A percentile compares a stretch with the other conserved stretches of the same genome.
Evolutionary conservation across 2,888 invertebrate genomes (phyloP).

Genomic region (Dynastes hyllus): DNA sequence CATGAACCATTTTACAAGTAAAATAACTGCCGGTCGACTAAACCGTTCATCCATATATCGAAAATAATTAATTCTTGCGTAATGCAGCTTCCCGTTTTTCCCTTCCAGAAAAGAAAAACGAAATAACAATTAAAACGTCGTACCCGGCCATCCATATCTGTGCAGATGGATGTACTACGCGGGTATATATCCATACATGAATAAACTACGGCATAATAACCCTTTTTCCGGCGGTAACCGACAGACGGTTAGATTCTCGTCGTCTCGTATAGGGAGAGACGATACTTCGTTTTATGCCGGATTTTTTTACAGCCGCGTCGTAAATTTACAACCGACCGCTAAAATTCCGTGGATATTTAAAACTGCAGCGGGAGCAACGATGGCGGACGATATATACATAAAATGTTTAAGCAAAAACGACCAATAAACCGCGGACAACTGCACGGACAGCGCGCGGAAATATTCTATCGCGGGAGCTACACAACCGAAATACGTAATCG

Average conservation of each 20-base stretch:
- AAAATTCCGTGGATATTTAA: neutral
- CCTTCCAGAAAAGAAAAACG: no score
- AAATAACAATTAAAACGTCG: no score
- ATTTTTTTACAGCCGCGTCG: neutral
- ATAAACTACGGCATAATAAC: neutral
- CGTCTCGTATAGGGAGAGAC: neutral
- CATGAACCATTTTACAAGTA: no score
- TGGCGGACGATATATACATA: neutral
- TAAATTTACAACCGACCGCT: constrained; percentile 9
- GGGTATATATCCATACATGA: neutral
- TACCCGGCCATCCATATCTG: no score
- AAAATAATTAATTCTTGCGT: no score
- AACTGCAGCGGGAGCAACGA: neutral
- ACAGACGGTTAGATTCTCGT: neutral
- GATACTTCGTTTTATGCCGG: neutral
- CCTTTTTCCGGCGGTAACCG: neutral
- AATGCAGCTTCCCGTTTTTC: no score
- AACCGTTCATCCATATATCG: no score
- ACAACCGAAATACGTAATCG: neutral
- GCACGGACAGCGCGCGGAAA: neutral
- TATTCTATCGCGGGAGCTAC: neutral
- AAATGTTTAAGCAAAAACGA: constrained; percentile 19
- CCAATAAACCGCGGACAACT: constrained; percentile 8
- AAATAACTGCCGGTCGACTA: no score
- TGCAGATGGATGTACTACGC: no score